phyloP scores from a whole-genome alignment of 2,888 invertebrate species.

The Drosophila subsilvestris region DNA sequence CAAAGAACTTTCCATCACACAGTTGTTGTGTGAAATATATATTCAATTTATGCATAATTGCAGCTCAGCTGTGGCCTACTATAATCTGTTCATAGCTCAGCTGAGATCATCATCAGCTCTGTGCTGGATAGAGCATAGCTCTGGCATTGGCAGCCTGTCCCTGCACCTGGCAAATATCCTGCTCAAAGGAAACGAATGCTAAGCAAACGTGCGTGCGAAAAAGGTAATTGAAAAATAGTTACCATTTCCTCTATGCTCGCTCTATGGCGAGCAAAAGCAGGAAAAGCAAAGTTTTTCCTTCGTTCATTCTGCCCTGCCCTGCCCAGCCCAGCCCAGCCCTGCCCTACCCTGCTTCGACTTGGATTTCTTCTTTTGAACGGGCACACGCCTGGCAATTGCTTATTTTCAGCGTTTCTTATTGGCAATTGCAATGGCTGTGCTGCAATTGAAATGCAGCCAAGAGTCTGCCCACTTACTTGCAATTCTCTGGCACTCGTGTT shows the following conservation, averaged over 20 bases:
- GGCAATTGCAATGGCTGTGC: constrained; percentile 22
- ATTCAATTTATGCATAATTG: too few species aligned
- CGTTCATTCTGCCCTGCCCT: constrained; percentile 22
- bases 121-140: constrained; percentile 9
- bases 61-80: neutral
- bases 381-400: constrained; percentile 49
- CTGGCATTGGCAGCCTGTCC: neutral
- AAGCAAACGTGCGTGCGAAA: constrained; percentile 77
- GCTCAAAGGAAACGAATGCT: constrained; percentile 67
- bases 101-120: constrained; percentile 3
- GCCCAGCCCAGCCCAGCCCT: constrained; percentile 14
- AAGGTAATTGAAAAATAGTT: constrained; percentile 80
- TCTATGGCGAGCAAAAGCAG: neutral
- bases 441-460: constrained; percentile 48
- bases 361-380: constrained; percentile 24
- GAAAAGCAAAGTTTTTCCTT: constrained; percentile 41
- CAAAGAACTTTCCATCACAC: too few species aligned
- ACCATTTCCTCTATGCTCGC: constrained; percentile 49
- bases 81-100: neutral
- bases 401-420: constrained; percentile 40
- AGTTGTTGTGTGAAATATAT: too few species aligned
- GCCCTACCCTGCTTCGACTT: constrained; percentile 14
- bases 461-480: constrained; percentile 38
- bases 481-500: constrained; percentile 33
- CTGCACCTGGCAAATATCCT: constrained; percentile 37